Base-by-base conservation (phyloP, 2,888 invertebrate genomes). In the Aleiodes leptofemur region DNA sequence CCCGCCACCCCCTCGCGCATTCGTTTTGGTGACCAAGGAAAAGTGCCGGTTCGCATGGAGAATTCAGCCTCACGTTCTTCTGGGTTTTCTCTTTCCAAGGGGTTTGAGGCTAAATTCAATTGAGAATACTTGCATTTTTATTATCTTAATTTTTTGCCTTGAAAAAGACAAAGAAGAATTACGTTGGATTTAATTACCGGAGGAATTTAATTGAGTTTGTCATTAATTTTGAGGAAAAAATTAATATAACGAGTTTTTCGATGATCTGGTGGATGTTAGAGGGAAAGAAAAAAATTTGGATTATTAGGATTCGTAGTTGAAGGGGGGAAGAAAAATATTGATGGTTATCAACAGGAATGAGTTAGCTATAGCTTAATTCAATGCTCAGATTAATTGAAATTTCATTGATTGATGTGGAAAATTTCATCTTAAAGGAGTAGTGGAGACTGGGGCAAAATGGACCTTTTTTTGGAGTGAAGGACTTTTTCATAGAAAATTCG, bases 1-100 rank as follows among this genome's bases (percentile, higher is more conserved):
- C 64, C 16, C 56, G 69, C 71, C 55, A 29, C n/a, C 70, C 43
- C 74, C 50, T 53, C 72, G 70, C 79, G 76, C 78, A 75, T 78
- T 77, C 73, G 73, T 75, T 75, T 76, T 74, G 74, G 64, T 64
- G 61, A 43, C 61, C 61, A 61, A 61, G 61, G 61, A 64, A 48
- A 43, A 43, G 64, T 64, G 64, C 43, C 43, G 64, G 43, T 48
- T 64, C 48, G 14, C 43, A 64, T 64, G 48, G 38, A 64, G 64
- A 64, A 64, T 64, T 64, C 64, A 64, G 23, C 48, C 64, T 43
- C 64, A 64, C 64, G 64, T 64, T 64, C 64, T 64, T 64, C 64
- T 64, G 48, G 43, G 23, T 23, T 23, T 64, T 43, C 13, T 48
- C 64, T 48, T 48, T 64, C 48, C 48, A 13, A 29, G 23, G 64